Percentiles rank a stretch among this genome's conserved stretches.
These are phyloP conservation scores for Ellobius talpinus DNA, from an alignment of 2,113 vertebrate genomes.

Conservation along the genomic window DNA sequence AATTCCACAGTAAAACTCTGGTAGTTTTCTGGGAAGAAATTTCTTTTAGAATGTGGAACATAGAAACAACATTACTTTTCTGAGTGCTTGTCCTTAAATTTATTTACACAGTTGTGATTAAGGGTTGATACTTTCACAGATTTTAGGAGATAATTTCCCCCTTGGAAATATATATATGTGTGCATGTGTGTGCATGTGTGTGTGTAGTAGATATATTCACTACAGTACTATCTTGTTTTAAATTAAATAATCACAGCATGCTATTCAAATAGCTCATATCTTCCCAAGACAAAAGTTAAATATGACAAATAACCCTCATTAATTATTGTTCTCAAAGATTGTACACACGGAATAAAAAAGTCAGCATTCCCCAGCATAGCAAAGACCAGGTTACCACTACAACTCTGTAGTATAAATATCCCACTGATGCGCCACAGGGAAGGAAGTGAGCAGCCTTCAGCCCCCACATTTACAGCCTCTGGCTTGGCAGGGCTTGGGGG, in stretches of 20 bases:
- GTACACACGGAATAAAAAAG: neutral
- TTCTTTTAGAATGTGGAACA: neutral
- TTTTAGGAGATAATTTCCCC: neutral
- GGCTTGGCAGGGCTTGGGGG: neutral
- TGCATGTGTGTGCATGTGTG: neutral
- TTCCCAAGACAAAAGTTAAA: conserved; percentile 19
- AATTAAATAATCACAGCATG: neutral
- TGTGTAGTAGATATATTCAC: neutral
- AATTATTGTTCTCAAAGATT: neutral
- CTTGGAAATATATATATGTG: neutral
- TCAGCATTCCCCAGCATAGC: neutral
- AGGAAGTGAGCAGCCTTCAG: neutral
- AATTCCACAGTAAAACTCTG: neutral
- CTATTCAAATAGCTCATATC: neutral
- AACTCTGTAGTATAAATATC: neutral
- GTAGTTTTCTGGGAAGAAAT: conserved; percentile 19
- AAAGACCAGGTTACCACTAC: neutral
- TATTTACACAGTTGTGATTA: neutral
- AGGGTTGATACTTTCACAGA: neutral
- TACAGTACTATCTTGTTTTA: neutral
- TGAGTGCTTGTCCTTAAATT: neutral
- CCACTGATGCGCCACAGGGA: rapidly evolving
- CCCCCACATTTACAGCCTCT: neutral
- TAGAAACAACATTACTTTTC: neutral
- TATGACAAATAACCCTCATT: neutral